Base-by-base conservation (phyloP, 2,888 invertebrate species). In the Xestia sexstrigata region DNA sequence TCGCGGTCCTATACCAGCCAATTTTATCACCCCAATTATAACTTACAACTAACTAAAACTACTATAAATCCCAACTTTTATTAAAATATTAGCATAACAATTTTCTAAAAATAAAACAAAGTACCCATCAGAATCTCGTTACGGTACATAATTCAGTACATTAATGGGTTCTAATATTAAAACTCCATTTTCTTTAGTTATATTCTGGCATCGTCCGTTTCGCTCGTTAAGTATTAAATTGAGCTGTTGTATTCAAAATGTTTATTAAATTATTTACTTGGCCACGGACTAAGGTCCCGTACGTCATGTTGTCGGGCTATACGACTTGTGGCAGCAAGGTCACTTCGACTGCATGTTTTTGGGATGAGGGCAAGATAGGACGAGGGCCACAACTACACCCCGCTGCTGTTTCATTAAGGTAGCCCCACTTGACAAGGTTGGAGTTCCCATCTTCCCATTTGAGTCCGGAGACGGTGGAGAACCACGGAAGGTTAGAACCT, bases 41-140 rank as follows among this genome's bases (percentile, higher is more conserved):
- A 30, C 30, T 9, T 17, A 30, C n/a, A 30, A 17, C 2, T 26
- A 45, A 45, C 45, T 23, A 2, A n/a, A 55, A 65, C 6, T 35
- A 26, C 9, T 45, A 4, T 55, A 69, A 42, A 26, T 8, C 17
- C 26, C 23, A 39, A 65, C 15, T 65, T 79, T 70, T 67, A 70
- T 70, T 20, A 68, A 13, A 23, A 49, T 39, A 68, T 68, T 23
- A 49, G 42, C n/a, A 13, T 30, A 49, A 15, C 30, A 65, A 71
- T 69, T 47, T 49, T 66, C 39, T 42, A 35, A 69, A 73, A 68
- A 79, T 47, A 79, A 74, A 52, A 58, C 13, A 9, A 52, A 58
- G 39, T 35, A 26, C 52, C 70, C 74, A 82, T 82, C 68, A 84
- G 55, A 79, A 71, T 79, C 75, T 82, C 84, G 71, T 84, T 82